Evolutionary conservation across 1,140 invertebrate species (phyloP).

Genomic region (Nasonia giraulti): DNA sequence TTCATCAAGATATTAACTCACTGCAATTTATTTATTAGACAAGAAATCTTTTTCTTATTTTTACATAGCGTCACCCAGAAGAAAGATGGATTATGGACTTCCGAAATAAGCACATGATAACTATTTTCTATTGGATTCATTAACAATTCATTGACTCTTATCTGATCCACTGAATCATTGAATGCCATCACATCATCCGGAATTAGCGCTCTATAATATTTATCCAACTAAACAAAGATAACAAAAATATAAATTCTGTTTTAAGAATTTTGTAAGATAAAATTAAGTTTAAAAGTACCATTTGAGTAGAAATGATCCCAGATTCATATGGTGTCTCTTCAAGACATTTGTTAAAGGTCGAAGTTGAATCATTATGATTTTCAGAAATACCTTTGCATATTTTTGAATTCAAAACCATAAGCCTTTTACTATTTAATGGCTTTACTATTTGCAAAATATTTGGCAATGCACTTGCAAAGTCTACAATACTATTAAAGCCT

Average conservation of each 20-base stretch:
- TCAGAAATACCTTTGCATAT: background rate
- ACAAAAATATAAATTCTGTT: background rate
- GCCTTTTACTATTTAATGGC: conserved; percentile 49
- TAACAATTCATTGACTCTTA: conserved; percentile 54
- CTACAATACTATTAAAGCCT: conserved; percentile 65
- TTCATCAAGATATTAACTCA: conserved; percentile 54
- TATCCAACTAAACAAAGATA: background rate
- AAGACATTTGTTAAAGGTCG: background rate
- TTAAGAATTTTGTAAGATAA: background rate
- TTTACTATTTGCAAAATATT: conserved; percentile 63
- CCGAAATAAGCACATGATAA: conserved; percentile 56
- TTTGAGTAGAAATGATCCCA: background rate
- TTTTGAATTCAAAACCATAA: conserved; percentile 60
- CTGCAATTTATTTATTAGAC: conserved; percentile 63
- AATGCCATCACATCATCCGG: conserved; percentile 60
- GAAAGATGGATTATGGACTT: conserved; percentile 65
- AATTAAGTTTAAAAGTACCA: background rate
- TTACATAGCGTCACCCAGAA: conserved; percentile 66
- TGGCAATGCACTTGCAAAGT: conserved; percentile 61
- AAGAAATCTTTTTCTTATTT: conserved; percentile 52
- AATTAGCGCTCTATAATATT: conserved; percentile 49
- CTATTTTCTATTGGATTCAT: conserved; percentile 32
- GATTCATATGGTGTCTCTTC: background rate
- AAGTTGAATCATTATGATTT: background rate
- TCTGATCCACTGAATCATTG: conserved; percentile 60